phyloP scores from a whole-genome alignment of 2,888 invertebrate species.

The Papilio demoleus region DNA sequence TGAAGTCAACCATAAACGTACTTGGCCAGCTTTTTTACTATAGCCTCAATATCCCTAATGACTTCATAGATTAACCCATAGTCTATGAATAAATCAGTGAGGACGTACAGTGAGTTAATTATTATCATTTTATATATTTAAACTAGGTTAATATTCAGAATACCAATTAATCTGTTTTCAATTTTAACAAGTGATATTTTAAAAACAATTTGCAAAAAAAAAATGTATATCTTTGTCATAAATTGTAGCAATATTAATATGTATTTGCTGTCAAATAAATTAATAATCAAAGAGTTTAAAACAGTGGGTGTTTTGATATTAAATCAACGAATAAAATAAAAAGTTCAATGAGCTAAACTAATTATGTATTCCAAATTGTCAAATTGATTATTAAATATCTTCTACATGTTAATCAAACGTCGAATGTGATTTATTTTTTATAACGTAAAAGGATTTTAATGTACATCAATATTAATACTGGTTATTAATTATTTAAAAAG shows the following conservation, averaged over 20 bases:
- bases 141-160: too few relatives aligned
- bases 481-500: slow-evolving; percentile 28
- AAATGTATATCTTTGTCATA: too few relatives aligned
- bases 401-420: slow-evolving; percentile 42
- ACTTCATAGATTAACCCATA: too few relatives aligned
- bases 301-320: slow-evolving; percentile 20
- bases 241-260: slow-evolving; percentile 10
- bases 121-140: too few relatives aligned
- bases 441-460: slow-evolving; percentile 33
- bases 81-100: too few relatives aligned
- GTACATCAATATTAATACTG: slow-evolving; percentile 31
- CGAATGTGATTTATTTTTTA: slow-evolving; percentile 41
- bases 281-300: slow-evolving; percentile 4
- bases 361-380: slow-evolving; percentile 52
- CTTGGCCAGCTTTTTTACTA: too few relatives aligned
- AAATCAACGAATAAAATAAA: slow-evolving; percentile 3
- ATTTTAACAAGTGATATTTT: too few relatives aligned
- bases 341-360: slow-evolving; percentile 50
- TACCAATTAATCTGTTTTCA: too few relatives aligned
- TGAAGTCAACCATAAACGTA: too few relatives aligned
- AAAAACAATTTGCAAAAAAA: too few relatives aligned
- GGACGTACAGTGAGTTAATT: too few relatives aligned
- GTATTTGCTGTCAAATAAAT: not conserved
- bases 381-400: slow-evolving; percentile 51
- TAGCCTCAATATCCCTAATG: too few relatives aligned